These are phyloP conservation scores for Sebastes hopkinsi DNA, from an alignment of 2,797 vertebrate species.

Conservation along the genomic window DNA sequence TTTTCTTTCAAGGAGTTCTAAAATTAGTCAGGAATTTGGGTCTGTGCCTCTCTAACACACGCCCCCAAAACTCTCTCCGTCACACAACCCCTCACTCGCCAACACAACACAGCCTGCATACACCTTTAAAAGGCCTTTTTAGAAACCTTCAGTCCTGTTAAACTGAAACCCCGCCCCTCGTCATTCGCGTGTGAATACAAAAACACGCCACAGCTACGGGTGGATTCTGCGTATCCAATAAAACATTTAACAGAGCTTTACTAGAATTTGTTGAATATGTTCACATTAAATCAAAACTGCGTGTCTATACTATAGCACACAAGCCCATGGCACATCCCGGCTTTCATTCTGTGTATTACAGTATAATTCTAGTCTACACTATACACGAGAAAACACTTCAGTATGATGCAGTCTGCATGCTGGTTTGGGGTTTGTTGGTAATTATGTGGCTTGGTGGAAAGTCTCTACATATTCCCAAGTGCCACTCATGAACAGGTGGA, in stretches of 20 bases:
- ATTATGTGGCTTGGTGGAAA: constrained; percentile 27
- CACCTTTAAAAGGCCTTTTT: constrained; percentile 46
- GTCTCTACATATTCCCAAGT: neutral
- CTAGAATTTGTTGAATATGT: neutral
- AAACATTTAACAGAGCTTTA: neutral
- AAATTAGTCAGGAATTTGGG: constrained; percentile 83
- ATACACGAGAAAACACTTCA: constrained; percentile 14
- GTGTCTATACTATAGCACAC: neutral
- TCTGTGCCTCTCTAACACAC: constrained; percentile 67
- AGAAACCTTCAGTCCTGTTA: constrained; percentile 7
- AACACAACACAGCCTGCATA: constrained; percentile 65
- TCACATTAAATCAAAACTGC: neutral
- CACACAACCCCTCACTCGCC: constrained; percentile 56
- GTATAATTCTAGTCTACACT: constrained; percentile 15
- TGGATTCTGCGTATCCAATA: neutral
- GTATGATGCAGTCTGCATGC: constrained; percentile 30
- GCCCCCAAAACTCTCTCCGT: constrained; percentile 62
- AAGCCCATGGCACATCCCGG: neutral
- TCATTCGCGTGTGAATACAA: constrained; percentile 16
- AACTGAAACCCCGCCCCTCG: constrained; percentile 4
- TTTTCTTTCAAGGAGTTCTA: constrained; percentile 83
- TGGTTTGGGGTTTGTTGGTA: constrained; percentile 21
- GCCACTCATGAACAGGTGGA: constrained; percentile 38
- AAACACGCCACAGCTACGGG: neutral
- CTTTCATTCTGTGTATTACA: constrained; percentile 3